phyloP scores from a whole-genome alignment of 92 coral and sea anemone genomes.

The Virgularia gustaviana region DNA sequence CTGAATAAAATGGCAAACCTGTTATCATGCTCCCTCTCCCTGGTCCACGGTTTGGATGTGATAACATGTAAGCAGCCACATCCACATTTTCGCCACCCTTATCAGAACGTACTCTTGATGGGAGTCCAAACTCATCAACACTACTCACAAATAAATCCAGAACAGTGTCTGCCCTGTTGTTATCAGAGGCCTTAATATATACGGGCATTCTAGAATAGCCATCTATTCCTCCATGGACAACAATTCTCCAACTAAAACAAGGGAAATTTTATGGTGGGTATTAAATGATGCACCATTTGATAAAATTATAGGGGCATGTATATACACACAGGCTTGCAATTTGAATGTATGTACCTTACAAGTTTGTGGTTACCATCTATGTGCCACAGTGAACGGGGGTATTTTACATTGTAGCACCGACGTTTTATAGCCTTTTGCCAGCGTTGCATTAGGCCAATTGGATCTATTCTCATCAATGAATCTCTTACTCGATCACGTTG shows the following conservation, averaged over 20 bases:
- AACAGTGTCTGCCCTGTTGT: constrained; percentile 53
- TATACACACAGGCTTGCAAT: background rate
- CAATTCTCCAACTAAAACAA: constrained; percentile 45
- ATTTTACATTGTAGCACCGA: constrained; percentile 49
- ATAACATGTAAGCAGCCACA: constrained; percentile 45
- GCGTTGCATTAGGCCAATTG: constrained; percentile 56
- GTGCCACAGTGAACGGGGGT: constrained; percentile 56
- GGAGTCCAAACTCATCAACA: constrained; percentile 50
- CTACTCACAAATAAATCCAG: constrained; percentile 36
- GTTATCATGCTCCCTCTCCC: constrained; percentile 55
- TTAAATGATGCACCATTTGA: background rate
- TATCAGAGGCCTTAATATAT: constrained; percentile 33
- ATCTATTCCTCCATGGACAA: constrained; percentile 51
- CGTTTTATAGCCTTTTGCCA: constrained; percentile 54
- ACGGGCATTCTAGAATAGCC: constrained; percentile 53
- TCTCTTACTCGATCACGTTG: constrained; percentile 54
- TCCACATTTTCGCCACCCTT: constrained; percentile 61
- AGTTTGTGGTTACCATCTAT: constrained; percentile 62
- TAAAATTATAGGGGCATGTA: background rate
- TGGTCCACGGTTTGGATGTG: constrained; percentile 49
- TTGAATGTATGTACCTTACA: constrained; percentile 53
- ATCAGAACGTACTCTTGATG: constrained; percentile 50
- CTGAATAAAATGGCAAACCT: constrained; percentile 20
- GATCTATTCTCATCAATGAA: constrained; percentile 60
- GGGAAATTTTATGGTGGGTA: background rate